phyloP scores from a whole-genome alignment of 2,888 invertebrate species.

The Diogma glabrata region DNA sequence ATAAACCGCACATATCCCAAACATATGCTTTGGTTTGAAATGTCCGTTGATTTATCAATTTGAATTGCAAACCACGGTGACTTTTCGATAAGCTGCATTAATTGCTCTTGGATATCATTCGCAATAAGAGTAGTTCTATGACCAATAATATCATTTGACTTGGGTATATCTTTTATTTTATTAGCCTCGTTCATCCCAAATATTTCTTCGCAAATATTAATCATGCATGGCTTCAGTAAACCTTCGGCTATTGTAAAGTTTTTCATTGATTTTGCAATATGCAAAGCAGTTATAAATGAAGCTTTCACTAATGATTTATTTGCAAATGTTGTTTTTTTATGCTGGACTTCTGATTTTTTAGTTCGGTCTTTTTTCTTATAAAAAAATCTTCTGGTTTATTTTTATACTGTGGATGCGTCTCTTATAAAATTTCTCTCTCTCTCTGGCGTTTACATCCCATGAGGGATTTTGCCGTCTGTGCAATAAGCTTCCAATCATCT shows the following conservation, averaged over 20 bases:
- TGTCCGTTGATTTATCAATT: neutral
- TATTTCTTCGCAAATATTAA: slow-evolving; percentile 10
- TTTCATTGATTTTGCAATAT: slow-evolving; percentile 11
- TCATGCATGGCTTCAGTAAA: slow-evolving; percentile 10
- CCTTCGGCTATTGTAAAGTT: slow-evolving; percentile 11
- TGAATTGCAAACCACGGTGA: slow-evolving; percentile 6
- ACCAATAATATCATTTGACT: slow-evolving; percentile 11
- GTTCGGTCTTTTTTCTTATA: slow-evolving; percentile 8
- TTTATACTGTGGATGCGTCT: slow-evolving; percentile 11
- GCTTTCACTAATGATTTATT: slow-evolving; percentile 10
- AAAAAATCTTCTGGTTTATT: slow-evolving; percentile 8
- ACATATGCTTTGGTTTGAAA: slow-evolving; percentile 18
- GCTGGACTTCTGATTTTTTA: slow-evolving; percentile 8
- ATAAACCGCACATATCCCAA: slow-evolving; percentile 9
- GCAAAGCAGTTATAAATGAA: slow-evolving; percentile 6
- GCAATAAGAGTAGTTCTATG: slow-evolving; percentile 9
- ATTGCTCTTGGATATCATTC: slow-evolving; percentile 6
- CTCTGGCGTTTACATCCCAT: too few species aligned
- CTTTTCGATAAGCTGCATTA: neutral
- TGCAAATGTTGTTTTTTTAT: slow-evolving; percentile 1
- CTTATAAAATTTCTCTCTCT: too few species aligned
- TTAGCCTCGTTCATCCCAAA: slow-evolving; percentile 7
- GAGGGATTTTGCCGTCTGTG: too few species aligned
- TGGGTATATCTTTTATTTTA: slow-evolving; percentile 10
- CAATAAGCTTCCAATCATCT: too few species aligned